A percentile compares a stretch with the other conserved stretches of the same genome.
These are phyloP conservation scores for Tetragonula clypearis DNA, from an alignment of 1,140 invertebrate genomes.

Conservation along the genomic window DNA sequence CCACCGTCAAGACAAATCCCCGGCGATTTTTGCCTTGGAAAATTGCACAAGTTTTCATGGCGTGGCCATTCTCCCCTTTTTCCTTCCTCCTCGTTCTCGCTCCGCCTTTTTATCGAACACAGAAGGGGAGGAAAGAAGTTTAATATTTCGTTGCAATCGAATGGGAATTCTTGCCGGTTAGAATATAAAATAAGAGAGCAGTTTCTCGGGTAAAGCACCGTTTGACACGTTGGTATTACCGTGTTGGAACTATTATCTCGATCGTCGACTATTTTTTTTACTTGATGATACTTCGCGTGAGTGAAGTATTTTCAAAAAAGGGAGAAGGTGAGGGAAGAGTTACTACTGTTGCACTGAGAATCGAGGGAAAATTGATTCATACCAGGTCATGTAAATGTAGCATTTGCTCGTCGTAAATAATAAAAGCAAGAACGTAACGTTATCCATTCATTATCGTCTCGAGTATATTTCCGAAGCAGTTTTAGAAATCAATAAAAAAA, in stretches of 20 bases:
- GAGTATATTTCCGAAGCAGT: background rate
- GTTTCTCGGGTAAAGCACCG: background rate
- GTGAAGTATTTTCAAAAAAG: background rate
- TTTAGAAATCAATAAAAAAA: background rate
- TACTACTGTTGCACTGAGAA: background rate
- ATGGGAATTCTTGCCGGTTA: background rate
- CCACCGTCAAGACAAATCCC: slow-evolving; percentile 39
- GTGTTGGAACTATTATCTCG: background rate
- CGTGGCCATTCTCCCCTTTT: background rate
- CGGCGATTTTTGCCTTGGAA: slow-evolving; percentile 21
- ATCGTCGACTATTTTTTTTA: background rate
- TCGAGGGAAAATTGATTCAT: background rate
- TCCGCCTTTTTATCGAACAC: background rate
- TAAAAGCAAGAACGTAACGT: background rate
- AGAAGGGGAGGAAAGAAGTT: background rate
- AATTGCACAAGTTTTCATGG: slow-evolving; percentile 34
- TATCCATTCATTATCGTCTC: background rate
- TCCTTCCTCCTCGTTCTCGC: too few species aligned
- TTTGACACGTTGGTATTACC: background rate
- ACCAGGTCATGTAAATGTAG: background rate
- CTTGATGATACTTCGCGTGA: background rate
- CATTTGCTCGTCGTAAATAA: background rate
- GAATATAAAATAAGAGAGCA: slow-evolving; percentile 5
- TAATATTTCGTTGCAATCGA: slow-evolving; percentile 22
- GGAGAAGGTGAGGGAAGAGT: background rate